Evolutionary conservation across 2,888 invertebrate species (phyloP), one percentile per base, ranked within the genome.

Genomic region (Drosophila melanosoma): DNA sequence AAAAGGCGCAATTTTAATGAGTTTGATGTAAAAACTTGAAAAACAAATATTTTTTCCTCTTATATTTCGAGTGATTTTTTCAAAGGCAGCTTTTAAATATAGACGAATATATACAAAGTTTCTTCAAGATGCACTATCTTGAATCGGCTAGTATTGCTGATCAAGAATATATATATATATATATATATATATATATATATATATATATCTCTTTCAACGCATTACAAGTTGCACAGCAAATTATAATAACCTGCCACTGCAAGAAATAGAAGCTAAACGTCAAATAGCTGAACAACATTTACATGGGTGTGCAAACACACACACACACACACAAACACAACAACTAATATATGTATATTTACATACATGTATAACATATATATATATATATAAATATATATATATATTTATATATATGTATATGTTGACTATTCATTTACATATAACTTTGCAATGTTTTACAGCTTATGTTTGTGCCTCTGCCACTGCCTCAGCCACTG

Each of bases 231-330:
- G 20, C 15, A 15, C 45, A 45, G 7, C 15, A 23, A 45, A 23
- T 23, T 45, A 45, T 45, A 15, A 23, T 15, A 8, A 8, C 7
- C 20, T 45, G 1, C 6, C 45, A 45, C 23, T 23, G 23, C 12
- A 3, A 45, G 11, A 45, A 20, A 12, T 12, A 51, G n/a, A 48
- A 26, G 56, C 42, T 38, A 66, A 65, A 36, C 48, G 42, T 8
- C 42, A 40, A 38, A 63, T 68, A 86, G 74, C 71, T 79, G 86
- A 76, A 75, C 87, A 89, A 45, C 15, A 82, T 82, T 82, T 82
- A 69, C 72, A 60, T 54, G 49, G 51, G 59, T 70, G 64, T 65
- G 48, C 20, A 40, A 33, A 63, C 20, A 52, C 32, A 38, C 38
- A 38, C 17, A 38, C 17, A 42, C 8, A 45, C 15, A 23, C 23